Evolutionary conservation across 2,113 vertebrate species (phyloP), one percentile per base, ranked within the genome.

Genomic region (Bubo bubo): DNA sequence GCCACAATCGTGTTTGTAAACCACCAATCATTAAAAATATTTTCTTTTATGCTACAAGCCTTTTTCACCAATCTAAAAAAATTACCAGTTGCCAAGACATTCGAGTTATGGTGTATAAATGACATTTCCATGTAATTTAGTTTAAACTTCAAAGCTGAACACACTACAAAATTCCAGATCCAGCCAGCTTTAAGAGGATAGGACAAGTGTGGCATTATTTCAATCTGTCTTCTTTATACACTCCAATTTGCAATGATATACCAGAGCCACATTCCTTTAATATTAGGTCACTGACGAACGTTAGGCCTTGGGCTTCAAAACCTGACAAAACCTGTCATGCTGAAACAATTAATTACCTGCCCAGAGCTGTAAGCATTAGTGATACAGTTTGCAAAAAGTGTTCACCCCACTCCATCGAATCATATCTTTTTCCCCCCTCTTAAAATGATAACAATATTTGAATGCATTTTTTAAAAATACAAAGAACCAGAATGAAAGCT

Each of bases 271-370:
- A 90, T 95, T 97, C 91, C 89, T 98, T 93, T 94, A 80, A 72
- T 77, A 75, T 97, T 82, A 96, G 79, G 60, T 97, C 95, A 97
- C 50, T 79, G 55, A 94, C 89, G 96, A 97, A 97, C 71, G 50
- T 80, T 97, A 95, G 74, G 93, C 92, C 84, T 92, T 89, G 93
- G 89, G 91, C 90, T 93, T 96, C 77, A 95, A 97, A 92, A 92
- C 89, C 67, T 96, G 91, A 93, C 83, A 93, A 84, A 97, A 88
- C 86, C 79, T 96, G 84, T 76, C 27, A 2, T 27, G 82, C 17
- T 94, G 79, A 94, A 97, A 94, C 83, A 88, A 75, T 35, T 80
- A 55, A 56, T 95, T 92, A 96, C 91, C 81, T 94, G 89, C 89
- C 92, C 67, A 56, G 35, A 81, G 88, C 83, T 81, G 68, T 58